These are phyloP conservation scores for Prionailurus bengalensis DNA, from an alignment of 2,113 vertebrate species.

Conservation along the genomic window DNA sequence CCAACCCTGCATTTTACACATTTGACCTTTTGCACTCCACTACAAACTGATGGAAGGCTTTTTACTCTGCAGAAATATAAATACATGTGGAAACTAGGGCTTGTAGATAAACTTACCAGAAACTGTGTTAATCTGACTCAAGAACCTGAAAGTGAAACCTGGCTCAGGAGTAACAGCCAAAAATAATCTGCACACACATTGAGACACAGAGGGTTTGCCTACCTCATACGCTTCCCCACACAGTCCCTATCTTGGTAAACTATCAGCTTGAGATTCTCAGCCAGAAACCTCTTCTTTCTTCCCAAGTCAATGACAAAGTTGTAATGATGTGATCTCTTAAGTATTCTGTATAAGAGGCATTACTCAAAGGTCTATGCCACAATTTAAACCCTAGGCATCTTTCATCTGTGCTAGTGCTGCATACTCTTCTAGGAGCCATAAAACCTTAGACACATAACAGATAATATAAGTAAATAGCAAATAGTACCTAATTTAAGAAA, in stretches of 20 bases:
- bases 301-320: neutral
- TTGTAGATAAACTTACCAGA: neutral
- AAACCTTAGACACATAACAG: neutral
- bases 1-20: neutral
- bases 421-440: neutral
- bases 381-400: neutral
- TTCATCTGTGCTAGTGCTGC: neutral
- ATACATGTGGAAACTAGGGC: slow-evolving; percentile 12
- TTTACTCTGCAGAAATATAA: slow-evolving; percentile 54
- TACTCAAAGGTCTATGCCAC: neutral
- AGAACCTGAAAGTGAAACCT: neutral
- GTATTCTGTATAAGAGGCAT: neutral
- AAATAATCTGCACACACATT: neutral
- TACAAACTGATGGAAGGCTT: neutral
- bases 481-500: neutral
- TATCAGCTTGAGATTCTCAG: neutral
- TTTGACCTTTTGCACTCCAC: slow-evolving; percentile 35
- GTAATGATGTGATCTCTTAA: neutral
- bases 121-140: neutral
- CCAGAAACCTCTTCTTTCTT: neutral
- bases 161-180: neutral
- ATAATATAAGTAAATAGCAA: neutral
- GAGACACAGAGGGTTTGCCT: neutral
- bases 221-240: neutral
- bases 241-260: neutral